Evolutionary conservation across 2,797 vertebrate species (phyloP), one percentile per base, ranked within the genome.

Genomic region (Poliocrania exsul): DNA sequence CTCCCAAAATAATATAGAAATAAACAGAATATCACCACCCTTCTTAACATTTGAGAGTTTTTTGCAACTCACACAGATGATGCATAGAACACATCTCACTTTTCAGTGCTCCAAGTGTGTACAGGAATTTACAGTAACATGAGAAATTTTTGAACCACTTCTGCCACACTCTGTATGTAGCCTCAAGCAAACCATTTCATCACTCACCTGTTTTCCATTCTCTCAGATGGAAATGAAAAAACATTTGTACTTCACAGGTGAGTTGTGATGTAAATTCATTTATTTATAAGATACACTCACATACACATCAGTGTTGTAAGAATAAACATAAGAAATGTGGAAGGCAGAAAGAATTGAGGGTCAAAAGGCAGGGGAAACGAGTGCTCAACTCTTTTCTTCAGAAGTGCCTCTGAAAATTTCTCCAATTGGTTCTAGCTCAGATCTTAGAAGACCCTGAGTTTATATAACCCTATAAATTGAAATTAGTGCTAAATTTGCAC

Each of bases 401-500:
- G 40, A 40, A 16, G 42, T 72, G 81, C 75, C 80, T 93, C 62
- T 81, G 86, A 53, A 96, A 81, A 74, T 54, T 31, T 44, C 33
- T 87, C 13, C 54, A 35, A 0, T 46, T 92, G 79, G 18, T 85
- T 75, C 65, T 51, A 44, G 35, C 51, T 58, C 38, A 38, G 51
- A 35, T 49, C 79, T 83, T 65, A 17, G 50, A 85, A 81, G 47
- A 77, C 49, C 33, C 20, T 6, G 18, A 23, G 46, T 61, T 61
- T 71, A 4, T 38, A 37, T 88, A 87, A 91, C 23, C 40, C 53
- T 72, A 21, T 62, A 74, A 86, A 86, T 75, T 83, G 70, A 42
- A 88, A 54, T 89, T 91, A 86, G 62, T 46, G 29, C 58, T 88
- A 62, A 74, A 90, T 92, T 93, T 90, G 56, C 50, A 51, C 80